Base-by-base conservation (phyloP, 2,797 vertebrate species). In the Pseudochirops corinnae region DNA sequence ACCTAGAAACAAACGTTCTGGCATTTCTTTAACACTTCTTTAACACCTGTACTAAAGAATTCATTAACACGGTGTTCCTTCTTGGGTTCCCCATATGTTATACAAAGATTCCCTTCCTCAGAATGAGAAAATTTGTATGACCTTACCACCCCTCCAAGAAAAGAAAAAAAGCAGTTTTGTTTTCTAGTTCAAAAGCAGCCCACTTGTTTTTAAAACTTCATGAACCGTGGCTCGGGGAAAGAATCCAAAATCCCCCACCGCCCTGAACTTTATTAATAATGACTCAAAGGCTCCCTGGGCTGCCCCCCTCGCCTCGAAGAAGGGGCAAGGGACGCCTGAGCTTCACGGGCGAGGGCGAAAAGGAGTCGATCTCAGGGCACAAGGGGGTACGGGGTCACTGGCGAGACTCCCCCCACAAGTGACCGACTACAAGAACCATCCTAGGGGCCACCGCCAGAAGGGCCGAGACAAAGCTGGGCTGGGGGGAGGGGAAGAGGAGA, bases 401-500 rank as follows among this genome's bases (percentile, higher is more conserved):
- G 95, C 56, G 28, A 39, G 31, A 13, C 10, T 28, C 28, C 28
- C 31, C 93, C 92, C 91, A 56, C n/a, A 50, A 5, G 24, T 57
- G 7, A 39, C 9, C 0, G 6, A 60, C 91, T 6, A 10, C 67
- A 46, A 52, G 52, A 56, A 90, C 55, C 18, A 39, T 16, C 31
- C 91, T 31, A 90, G 46, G 26, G 57, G 52, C 52, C 31, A 26
- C 39, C 18, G 82, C 82, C 55, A 24, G 29, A 29, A 56, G 55
- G 50, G 91, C 90, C 55, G 94, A 97, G 90, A 98, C 97, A 97
- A 97, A 97, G 97, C 94, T 97, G 94, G 3, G 74, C n/a, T 14
- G 5, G 39, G n/a, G 18, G 67, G 67, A 74, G 1, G 39, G 67
- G 67, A 46, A 39, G 18, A n/a, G 74, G 33, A 33, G 13, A 90